Conservation (phyloP, 2,797 vertebrate genomes). For the Pseudochirops corinnae region DNA sequence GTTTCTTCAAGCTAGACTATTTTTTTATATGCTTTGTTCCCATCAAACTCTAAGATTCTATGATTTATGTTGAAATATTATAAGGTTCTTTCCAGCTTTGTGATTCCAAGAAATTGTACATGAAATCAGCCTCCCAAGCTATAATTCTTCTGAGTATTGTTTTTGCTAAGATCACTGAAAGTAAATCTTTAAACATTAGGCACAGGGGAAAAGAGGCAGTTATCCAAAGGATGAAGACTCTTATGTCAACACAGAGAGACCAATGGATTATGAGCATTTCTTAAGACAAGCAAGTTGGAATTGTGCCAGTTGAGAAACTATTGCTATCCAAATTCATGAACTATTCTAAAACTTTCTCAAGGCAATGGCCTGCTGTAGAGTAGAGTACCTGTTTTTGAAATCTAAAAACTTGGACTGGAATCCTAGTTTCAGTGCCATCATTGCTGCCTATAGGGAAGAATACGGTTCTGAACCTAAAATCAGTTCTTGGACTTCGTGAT, state of each 20-base stretch:
- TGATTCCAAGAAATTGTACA: background rate
- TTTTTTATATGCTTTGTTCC: background rate
- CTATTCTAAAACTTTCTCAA: background rate
- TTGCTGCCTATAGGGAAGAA: background rate
- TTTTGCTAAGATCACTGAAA: constrained; percentile 75
- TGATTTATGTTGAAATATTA: background rate
- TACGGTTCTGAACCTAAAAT: background rate
- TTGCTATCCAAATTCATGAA: background rate
- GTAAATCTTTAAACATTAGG: constrained; percentile 74
- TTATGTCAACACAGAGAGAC: constrained; percentile 74
- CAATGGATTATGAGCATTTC: constrained; percentile 61
- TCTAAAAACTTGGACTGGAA: background rate
- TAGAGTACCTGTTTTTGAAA: background rate
- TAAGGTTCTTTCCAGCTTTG: background rate
- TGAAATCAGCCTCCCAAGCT: background rate
- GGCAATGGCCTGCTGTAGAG: background rate
- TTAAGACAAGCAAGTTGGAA: constrained; percentile 48
- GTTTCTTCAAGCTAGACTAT: background rate
- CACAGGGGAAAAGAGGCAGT: constrained; percentile 73
- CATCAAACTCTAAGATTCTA: background rate
- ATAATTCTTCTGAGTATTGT: constrained; percentile 49
- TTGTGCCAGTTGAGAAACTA: background rate
- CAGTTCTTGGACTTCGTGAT: background rate
- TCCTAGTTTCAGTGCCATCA: background rate
- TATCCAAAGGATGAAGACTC: constrained; percentile 68